phyloP scores from a whole-genome alignment of 2,888 invertebrate genomes.

The Marronus borbonicus region DNA sequence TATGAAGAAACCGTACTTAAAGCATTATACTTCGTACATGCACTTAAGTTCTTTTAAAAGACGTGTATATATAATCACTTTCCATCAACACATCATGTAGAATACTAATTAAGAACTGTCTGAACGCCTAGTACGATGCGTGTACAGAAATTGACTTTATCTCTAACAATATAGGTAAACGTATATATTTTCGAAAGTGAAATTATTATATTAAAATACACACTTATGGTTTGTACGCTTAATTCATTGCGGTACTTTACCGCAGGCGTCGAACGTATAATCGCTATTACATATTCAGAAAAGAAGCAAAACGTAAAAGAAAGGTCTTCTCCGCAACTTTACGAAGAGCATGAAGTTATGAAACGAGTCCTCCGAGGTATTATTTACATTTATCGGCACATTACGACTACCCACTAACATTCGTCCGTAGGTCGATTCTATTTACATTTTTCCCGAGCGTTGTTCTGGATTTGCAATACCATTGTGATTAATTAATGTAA shows the following conservation, averaged over 20 bases:
- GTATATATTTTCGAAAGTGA: conserved; percentile 3
- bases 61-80: too few relatives aligned
- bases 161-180: too few relatives aligned
- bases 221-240: not conserved
- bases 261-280: conserved; percentile 23
- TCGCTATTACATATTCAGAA: conserved; percentile 10
- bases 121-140: too few relatives aligned
- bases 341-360: conserved; percentile 65
- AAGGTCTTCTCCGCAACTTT: conserved; percentile 62
- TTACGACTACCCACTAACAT: conserved; percentile 48
- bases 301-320: conserved; percentile 56
- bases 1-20: too few relatives aligned
- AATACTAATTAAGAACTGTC: too few relatives aligned
- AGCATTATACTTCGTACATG: too few relatives aligned
- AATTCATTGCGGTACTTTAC: conserved; percentile 8
- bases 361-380: conserved; percentile 55
- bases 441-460: conserved; percentile 45
- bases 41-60: too few relatives aligned
- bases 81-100: too few relatives aligned
- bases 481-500: conserved; percentile 52
- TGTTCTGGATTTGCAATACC: conserved; percentile 39
- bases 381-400: conserved; percentile 51
- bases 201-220: not conserved
- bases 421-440: conserved; percentile 50
- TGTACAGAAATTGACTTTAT: too few relatives aligned